Evolutionary conservation across 2,797 vertebrate genomes (phyloP), one percentile per base, ranked within the genome.

Genomic region (Silurus lanzhouensis): DNA sequence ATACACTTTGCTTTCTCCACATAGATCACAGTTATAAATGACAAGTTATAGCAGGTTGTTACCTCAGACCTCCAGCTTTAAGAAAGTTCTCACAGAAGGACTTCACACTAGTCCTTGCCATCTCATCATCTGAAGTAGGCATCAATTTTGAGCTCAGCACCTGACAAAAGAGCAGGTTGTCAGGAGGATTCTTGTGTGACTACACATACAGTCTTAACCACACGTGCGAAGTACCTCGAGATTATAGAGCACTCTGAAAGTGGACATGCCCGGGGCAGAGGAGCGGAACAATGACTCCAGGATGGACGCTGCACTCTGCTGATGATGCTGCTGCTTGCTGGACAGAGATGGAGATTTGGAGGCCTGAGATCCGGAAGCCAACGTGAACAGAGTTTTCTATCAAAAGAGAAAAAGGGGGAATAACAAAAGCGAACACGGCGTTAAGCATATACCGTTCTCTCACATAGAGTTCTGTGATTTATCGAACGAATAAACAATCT

Each of bases 11-110:
- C 58, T 57, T 75, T 27, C 58, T 75, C 1, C 8, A 60, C 20
- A 25, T 48, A 48, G 27, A 10, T 19, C 58, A 48, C 31, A 81
- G 22, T 5, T 48, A 83, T 46, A 9, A 44, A 27, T 13, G 19
- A 63, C 6, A 52, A 10, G 44, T 5, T 38, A 82, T 19, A 74
- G 61, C n/a, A 60, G 52, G 20, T 5, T 19, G 19, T 94, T 93
- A 99, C 98, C 98, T 99, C 89, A 99, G 93, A 55, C 98, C 98
- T 89, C 98, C 97, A 58, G 98, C 98, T 95, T 97, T 98, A 46
- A 99, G 96, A 91, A 99, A 99, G 90, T 99, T 99, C 91, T 99
- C 98, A 91, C 98, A 99, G 95, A 99, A 99, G 5, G 98, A 99
- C 91, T 97, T 99, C 88, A 98, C 99, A 92, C 98, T 99, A 83